phyloP scores from a whole-genome alignment of 2,113 vertebrate genomes.

The Campylomormyrus numenius region DNA sequence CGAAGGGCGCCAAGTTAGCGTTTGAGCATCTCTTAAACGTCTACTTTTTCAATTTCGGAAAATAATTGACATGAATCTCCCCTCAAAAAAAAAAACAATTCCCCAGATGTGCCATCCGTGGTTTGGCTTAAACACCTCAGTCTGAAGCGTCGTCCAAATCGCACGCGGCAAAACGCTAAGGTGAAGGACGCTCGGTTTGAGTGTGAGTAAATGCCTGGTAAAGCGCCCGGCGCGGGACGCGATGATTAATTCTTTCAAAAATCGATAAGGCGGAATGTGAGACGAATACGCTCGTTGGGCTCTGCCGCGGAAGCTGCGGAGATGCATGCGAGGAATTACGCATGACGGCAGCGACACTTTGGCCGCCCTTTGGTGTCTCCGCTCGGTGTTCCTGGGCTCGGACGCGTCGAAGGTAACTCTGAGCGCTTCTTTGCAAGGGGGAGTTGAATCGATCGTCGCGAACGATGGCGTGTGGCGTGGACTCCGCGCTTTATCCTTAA shows the following conservation, averaged over 20 bases:
- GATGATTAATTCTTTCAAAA: conserved; percentile 55
- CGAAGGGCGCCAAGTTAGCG: neutral
- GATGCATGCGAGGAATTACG: conserved; percentile 26
- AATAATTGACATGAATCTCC: conserved; percentile 60
- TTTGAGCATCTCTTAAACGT: neutral
- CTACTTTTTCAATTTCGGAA: conserved; percentile 39
- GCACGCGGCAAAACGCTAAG: conserved; percentile 40
- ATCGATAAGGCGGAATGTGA: conserved; percentile 51
- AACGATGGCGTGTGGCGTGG: neutral
- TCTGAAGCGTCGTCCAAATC: conserved; percentile 58
- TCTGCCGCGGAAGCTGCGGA: conserved; percentile 28
- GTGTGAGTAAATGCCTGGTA: conserved; percentile 45
- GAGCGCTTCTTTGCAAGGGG: neutral
- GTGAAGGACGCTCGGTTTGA: conserved; percentile 40
- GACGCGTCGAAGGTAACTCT: conserved; percentile 28
- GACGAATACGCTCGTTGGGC: conserved; percentile 56
- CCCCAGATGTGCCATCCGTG: conserved; percentile 28
- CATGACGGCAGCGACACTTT: neutral
- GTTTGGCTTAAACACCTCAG: conserved; percentile 53
- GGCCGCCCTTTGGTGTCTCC: neutral
- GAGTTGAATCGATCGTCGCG: neutral
- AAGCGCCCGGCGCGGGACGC: conserved; percentile 23
- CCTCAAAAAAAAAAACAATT: neutral
- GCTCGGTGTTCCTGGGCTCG: conserved; percentile 18
- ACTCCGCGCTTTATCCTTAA: neutral